phyloP scores from a whole-genome alignment of 2,797 vertebrate species.

The Sandelia bainsii region DNA sequence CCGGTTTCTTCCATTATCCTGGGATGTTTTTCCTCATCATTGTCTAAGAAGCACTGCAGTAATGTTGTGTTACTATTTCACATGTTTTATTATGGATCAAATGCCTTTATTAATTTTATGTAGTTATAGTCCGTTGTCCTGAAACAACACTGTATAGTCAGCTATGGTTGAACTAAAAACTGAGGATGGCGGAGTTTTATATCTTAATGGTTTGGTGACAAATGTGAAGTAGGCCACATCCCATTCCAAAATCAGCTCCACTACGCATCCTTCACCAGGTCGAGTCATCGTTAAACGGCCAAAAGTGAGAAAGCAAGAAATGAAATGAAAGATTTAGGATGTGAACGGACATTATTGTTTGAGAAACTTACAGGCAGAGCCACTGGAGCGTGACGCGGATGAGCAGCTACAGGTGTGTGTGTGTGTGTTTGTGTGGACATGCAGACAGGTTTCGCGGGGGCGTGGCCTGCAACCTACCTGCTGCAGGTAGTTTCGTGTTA shows the following conservation, averaged over 20 bases:
- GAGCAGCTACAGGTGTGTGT: conserved; percentile 32
- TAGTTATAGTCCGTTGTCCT: too few species aligned
- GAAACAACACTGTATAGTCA: too few species aligned
- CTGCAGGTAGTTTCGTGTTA: conserved; percentile 41
- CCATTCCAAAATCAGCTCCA: neutral
- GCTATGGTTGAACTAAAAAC: too few species aligned
- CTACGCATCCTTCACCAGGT: rapidly evolving
- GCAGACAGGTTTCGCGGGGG: conserved; percentile 20
- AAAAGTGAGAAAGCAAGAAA: rapidly evolving
- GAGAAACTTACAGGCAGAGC: too few species aligned
- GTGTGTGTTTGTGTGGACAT: neutral
- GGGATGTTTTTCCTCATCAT: too few species aligned
- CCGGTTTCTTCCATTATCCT: too few species aligned
- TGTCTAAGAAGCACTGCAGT: too few species aligned
- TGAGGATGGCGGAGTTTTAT: too few species aligned
- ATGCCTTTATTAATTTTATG: too few species aligned
- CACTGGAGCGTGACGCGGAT: neutral
- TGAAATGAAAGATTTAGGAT: neutral
- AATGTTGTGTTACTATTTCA: too few species aligned
- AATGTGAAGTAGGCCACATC: neutral
- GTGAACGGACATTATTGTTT: too few species aligned
- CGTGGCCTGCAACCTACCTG: conserved; percentile 58
- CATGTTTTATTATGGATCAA: too few species aligned
- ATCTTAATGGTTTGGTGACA: conserved; percentile 6
- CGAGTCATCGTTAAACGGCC: neutral